Conservation (phyloP, 2,113 vertebrate genomes). For the Actinemys pallida region DNA sequence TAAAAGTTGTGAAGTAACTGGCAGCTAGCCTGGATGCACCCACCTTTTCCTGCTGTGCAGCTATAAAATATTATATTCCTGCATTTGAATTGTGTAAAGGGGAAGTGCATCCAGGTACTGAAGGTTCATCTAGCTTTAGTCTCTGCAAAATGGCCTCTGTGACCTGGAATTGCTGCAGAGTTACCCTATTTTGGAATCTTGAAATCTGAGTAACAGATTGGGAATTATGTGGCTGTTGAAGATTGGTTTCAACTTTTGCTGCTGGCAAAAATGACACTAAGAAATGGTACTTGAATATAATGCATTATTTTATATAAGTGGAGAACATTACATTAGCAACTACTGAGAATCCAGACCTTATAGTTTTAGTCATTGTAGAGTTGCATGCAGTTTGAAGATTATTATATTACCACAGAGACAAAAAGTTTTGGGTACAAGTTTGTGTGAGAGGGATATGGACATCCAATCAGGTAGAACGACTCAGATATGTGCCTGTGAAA, state of each 20-base stretch:
- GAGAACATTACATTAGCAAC: conserved; percentile 37
- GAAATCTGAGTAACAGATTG: not conserved
- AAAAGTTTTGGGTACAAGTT: conserved; percentile 22
- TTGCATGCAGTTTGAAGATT: conserved; percentile 41
- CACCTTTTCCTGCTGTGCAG: not conserved
- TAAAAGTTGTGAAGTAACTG: not conserved
- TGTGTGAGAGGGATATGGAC: not conserved
- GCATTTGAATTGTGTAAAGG: fast-evolving
- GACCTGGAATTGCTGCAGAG: fast-evolving
- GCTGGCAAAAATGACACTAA: not conserved
- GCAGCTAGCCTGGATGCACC: fast-evolving
- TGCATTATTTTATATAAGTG: not conserved
- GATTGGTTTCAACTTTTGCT: not conserved
- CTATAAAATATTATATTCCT: not conserved
- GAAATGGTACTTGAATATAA: not conserved
- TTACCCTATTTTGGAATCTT: not conserved
- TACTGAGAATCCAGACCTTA: conserved; percentile 9
- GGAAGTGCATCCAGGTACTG: not conserved
- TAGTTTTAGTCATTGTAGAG: conserved; percentile 6
- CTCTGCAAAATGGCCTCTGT: not conserved
- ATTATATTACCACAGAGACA: conserved; percentile 59
- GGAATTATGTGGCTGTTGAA: not conserved
- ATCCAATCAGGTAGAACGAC: conserved; percentile 56
- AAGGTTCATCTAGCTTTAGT: fast-evolving
- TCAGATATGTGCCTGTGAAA: conserved; percentile 50